Conservation (phyloP, 2,797 vertebrate genomes). For the Squalus acanthias region DNA sequence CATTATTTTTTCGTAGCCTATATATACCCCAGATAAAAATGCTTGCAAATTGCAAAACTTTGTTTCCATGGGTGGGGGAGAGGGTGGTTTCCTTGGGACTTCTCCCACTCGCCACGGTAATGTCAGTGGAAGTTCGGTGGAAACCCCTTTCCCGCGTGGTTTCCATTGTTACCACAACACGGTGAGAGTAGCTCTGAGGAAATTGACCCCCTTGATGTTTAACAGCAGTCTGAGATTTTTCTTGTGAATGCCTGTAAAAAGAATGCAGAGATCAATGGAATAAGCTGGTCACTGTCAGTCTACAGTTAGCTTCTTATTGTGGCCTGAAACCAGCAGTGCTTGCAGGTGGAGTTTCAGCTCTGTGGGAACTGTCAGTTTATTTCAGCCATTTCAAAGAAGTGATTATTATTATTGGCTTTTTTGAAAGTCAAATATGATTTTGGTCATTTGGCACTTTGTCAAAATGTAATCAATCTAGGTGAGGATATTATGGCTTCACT, state of each 20-base stretch:
- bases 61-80: background rate
- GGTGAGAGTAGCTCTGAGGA: background rate
- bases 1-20: background rate
- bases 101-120: background rate
- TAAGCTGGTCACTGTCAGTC: background rate
- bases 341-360: background rate
- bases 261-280: background rate
- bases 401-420: constrained; percentile 10
- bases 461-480: constrained; percentile 21
- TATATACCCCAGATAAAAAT: background rate
- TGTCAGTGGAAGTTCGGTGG: background rate
- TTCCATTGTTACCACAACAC: background rate
- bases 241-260: background rate
- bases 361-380: constrained; percentile 1
- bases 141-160: background rate
- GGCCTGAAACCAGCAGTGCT: background rate
- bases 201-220: constrained; percentile 7
- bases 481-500: background rate
- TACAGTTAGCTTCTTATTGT: background rate
- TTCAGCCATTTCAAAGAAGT: background rate
- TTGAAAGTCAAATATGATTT: background rate
- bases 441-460: background rate
- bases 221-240: background rate
- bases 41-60: background rate
- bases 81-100: background rate